A percentile compares a stretch with the other conserved stretches of the same genome.
phyloP scores from a whole-genome alignment of 2,888 invertebrate genomes.

The Eupithecia subfuscata region DNA sequence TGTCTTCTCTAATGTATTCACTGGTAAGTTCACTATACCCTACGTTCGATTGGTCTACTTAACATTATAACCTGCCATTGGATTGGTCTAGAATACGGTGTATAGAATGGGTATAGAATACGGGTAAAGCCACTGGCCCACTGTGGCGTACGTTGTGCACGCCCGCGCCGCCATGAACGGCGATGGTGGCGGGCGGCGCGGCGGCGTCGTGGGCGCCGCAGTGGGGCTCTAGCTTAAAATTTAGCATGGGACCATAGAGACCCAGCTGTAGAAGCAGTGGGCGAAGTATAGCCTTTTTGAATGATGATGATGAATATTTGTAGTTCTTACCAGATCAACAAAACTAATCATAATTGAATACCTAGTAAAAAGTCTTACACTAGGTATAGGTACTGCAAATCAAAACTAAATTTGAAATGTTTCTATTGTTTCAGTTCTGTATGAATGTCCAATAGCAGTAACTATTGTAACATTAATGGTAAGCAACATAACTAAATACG shows the following conservation, averaged over 20 bases:
- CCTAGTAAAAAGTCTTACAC: neutral
- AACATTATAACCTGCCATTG: no score
- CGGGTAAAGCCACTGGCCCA: no score
- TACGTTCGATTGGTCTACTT: neutral
- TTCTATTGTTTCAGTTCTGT: conserved; percentile 78
- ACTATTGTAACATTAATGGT: conserved; percentile 54
- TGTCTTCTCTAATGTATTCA: conserved; percentile 26
- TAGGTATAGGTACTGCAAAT: no score
- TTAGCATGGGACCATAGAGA: neutral
- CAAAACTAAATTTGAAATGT: neutral
- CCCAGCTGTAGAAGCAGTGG: neutral
- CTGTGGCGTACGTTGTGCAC: no score
- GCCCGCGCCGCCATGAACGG: no score
- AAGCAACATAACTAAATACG: conserved; percentile 57
- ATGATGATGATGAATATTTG: neutral
- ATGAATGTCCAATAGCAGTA: conserved; percentile 69
- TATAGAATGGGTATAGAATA: no score
- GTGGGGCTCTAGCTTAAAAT: no score
- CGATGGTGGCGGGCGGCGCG: no score
- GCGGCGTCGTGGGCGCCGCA: no score
- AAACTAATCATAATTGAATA: neutral
- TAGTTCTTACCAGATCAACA: neutral
- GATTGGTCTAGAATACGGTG: neutral
- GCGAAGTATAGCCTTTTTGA: neutral
- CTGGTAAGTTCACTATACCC: conserved; percentile 10